Base-by-base conservation (phyloP, 1,140 invertebrate species). In the Ceratosolen fusciceps region DNA sequence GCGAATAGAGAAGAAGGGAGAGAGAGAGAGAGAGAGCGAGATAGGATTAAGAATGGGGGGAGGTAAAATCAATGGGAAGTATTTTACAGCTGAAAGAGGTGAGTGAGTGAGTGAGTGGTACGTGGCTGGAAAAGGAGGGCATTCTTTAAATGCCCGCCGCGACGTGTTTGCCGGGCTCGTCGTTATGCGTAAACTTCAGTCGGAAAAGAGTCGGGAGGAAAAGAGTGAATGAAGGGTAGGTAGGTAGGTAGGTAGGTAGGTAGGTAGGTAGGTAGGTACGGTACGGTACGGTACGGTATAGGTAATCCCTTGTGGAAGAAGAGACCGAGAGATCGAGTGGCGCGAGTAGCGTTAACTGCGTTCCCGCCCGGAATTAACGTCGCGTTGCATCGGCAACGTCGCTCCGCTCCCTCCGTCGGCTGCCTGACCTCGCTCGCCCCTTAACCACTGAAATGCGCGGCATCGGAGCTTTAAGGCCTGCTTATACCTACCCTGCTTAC, bases 301-400 rank as follows among this genome's bases (percentile, higher is more conserved):
- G 47, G 21, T 29, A 72, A 72, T 72, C 29, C 26, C 49, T 10
- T 24, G 24, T 26, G 19, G 26, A 29, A 52, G 26, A 72, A 72
- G 14, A 54, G 70, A 31, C 7, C 58, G 26, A 31, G 14, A 62
- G 29, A 56, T n/a, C 19, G 7, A 72, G 47, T 14, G 21, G 29
- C 26, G 70, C 70, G 52, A 72, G 54, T 72, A 43, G 70, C 14
- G 26, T 49, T 31, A 72, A 72, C 54, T 26, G 70, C 14, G 26
- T 49, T 31, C 47, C 70, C 70, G 68, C 29, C 26, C n/a, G 68
- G n/a, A 71, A 71, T 71, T 71, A 54, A 29, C 70, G 47, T 54
- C 26, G 19, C 19, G 24, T 56, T 9, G 9, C 21, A 56, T 56
- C 21, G 52, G 52, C 52, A 54, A 54, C 52, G 21, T n/a, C 21